These are phyloP conservation scores for Lutjanus campechanus DNA, from an alignment of 2,797 vertebrate genomes.

Conservation along the genomic window DNA sequence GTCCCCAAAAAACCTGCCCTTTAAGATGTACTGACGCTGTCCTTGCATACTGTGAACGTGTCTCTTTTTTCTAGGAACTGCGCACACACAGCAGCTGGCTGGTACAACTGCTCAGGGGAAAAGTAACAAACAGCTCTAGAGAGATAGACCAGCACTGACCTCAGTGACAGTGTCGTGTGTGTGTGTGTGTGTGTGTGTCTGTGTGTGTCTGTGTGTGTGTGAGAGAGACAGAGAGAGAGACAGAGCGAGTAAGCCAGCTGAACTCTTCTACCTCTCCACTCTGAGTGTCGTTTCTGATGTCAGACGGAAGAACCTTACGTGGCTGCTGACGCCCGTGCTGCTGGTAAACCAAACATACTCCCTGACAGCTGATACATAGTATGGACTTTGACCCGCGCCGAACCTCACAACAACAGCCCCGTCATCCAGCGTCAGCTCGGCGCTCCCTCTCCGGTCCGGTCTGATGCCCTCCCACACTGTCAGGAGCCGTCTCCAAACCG, in stretches of 20 bases:
- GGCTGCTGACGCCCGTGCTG: slow-evolving; percentile 60
- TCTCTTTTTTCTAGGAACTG: slow-evolving; percentile 37
- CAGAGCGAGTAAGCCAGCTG: slow-evolving; percentile 21
- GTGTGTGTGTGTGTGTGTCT: slow-evolving; percentile 21
- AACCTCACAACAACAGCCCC: slow-evolving; percentile 52
- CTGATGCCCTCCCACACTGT: slow-evolving; percentile 60
- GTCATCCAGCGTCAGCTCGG: slow-evolving; percentile 38
- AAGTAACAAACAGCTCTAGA: slow-evolving; percentile 38
- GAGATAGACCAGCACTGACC: slow-evolving; percentile 37
- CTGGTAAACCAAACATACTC: slow-evolving; percentile 70
- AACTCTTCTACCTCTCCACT: slow-evolving; percentile 56
- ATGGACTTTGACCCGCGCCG: slow-evolving; percentile 56
- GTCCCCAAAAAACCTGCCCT: slow-evolving; percentile 4
- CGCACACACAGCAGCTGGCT: slow-evolving; percentile 44
- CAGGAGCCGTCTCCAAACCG: slow-evolving; percentile 59
- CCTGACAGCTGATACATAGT: slow-evolving; percentile 61
- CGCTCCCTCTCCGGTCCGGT: slow-evolving; percentile 39
- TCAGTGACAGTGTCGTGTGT: slow-evolving; percentile 21
- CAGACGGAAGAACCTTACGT: slow-evolving; percentile 62
- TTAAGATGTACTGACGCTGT: slow-evolving; percentile 11
- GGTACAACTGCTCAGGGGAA: slow-evolving; percentile 18
- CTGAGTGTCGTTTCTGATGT: slow-evolving; percentile 54
- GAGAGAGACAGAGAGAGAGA: background rate
- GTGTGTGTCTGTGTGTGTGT: slow-evolving; percentile 18
- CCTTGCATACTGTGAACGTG: slow-evolving; percentile 2